These are phyloP conservation scores for Pipra filicauda DNA, from an alignment of 2,113 vertebrate species.

Conservation along the genomic window DNA sequence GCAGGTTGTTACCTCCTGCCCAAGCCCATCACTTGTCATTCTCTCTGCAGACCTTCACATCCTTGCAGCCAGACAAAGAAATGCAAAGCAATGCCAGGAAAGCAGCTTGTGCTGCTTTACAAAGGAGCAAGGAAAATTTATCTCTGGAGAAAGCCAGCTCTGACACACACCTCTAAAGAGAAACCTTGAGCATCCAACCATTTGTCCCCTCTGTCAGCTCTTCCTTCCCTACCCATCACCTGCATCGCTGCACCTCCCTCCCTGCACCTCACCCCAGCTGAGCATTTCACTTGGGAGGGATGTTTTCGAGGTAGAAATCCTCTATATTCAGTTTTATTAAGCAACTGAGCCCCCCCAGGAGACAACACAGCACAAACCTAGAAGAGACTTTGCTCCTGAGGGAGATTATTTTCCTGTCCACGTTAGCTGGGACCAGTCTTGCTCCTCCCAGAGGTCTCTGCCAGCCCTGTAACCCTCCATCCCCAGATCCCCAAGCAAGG, in stretches of 20 bases:
- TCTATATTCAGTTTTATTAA: not conserved
- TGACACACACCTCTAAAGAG: not conserved
- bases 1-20: not conserved
- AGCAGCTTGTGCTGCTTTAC: not conserved
- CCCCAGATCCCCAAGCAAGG: not conserved
- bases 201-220: not conserved
- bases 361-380: not conserved
- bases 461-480: not conserved
- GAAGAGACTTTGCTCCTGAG: not conserved
- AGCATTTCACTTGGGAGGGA: not conserved
- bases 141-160: not conserved
- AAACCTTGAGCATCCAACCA: not conserved
- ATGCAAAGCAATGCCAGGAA: not conserved
- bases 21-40: not conserved
- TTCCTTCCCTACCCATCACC: not conserved
- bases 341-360: not conserved
- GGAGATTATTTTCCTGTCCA: not conserved
- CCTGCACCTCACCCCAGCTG: not conserved
- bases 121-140: not conserved
- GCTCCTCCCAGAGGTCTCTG: not conserved
- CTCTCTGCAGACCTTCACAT: fast-evolving
- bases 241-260: not conserved
- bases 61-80: not conserved
- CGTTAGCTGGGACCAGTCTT: not conserved
- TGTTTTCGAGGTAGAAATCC: not conserved